These are phyloP conservation scores for Coreoperca whiteheadi DNA, from an alignment of 2,113 vertebrate species.

Conservation along the genomic window DNA sequence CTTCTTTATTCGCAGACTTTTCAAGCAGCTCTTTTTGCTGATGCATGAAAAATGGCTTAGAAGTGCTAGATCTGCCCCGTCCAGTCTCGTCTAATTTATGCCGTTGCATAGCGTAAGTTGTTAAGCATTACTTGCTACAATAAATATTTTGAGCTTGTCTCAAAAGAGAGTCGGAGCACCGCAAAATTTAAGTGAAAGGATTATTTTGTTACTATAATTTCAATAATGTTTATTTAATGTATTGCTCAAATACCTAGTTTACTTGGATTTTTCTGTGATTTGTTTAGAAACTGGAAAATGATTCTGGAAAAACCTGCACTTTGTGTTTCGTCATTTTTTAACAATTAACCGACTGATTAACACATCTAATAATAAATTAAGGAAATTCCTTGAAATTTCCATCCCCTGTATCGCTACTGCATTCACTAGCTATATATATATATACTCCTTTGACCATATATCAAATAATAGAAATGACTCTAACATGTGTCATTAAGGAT, in stretches of 20 bases:
- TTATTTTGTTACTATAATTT: background rate
- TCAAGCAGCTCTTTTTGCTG: conserved; percentile 2
- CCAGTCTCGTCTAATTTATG: background rate
- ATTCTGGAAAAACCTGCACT: background rate
- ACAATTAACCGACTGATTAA: background rate
- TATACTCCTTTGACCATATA: background rate
- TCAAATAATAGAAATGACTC: background rate
- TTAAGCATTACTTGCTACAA: background rate
- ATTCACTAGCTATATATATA: background rate
- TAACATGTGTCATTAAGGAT: background rate
- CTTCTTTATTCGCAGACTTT: background rate
- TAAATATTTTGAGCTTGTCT: background rate
- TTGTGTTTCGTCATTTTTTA: background rate
- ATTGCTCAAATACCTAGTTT: background rate
- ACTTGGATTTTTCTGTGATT: background rate
- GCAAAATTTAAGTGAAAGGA: background rate
- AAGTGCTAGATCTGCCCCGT: background rate
- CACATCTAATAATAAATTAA: background rate
- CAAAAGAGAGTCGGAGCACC: background rate
- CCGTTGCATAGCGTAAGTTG: background rate
- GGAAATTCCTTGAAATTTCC: background rate
- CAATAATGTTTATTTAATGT: background rate
- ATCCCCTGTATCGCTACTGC: background rate
- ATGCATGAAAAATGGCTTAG: background rate
- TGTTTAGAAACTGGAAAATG: background rate